phyloP scores from a whole-genome alignment of 1,140 invertebrate genomes.

The Bursaphelenchus mucronatus region DNA sequence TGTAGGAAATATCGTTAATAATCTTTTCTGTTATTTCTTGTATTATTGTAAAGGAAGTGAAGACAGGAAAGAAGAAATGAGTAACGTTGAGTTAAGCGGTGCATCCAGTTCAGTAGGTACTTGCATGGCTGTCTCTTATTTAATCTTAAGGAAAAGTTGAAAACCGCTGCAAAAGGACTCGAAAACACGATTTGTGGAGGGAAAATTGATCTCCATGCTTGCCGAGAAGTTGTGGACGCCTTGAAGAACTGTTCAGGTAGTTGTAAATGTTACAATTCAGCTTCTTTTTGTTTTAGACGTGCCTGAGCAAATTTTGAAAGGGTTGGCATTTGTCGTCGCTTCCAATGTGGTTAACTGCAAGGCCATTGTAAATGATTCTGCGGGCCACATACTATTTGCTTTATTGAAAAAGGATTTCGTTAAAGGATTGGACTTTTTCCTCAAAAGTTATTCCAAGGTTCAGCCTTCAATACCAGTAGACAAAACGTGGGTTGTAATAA shows the following conservation, averaged over 20 bases:
- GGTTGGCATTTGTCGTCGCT: constrained; percentile 3
- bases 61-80: no score
- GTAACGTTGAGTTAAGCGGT: no score
- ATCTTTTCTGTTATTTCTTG: neutral
- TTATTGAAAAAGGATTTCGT: no score
- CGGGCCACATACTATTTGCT: no score
- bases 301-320: constrained; percentile 6
- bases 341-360: constrained; percentile 8
- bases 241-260: constrained; percentile 12
- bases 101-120: neutral
- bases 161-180: constrained; percentile 4
- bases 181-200: constrained; percentile 5
- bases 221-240: constrained; percentile 1
- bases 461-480: no score
- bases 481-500: no score
- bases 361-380: no score
- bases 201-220: constrained; percentile 1
- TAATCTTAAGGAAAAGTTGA: constrained; percentile 11
- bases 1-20: neutral
- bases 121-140: neutral
- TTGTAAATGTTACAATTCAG: neutral
- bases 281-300: constrained; percentile 8
- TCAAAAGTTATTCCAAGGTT: no score
- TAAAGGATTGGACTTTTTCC: no score
- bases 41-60: neutral